Conservation (phyloP, 1,140 invertebrate genomes). For the Trinorchestia longiramus region DNA sequence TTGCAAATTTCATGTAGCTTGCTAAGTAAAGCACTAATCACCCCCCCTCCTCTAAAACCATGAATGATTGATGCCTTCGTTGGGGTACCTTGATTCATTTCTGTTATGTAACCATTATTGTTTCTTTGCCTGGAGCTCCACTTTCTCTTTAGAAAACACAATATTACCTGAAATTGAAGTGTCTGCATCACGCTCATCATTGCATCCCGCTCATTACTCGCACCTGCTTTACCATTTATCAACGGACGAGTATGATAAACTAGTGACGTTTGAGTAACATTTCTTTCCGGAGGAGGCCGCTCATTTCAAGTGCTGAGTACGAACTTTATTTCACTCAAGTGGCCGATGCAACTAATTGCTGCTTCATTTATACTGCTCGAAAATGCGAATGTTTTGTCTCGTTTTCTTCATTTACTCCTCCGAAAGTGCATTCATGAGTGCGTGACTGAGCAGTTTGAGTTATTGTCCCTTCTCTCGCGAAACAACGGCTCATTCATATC, state of each 20-base stretch:
- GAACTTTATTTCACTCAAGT: background rate
- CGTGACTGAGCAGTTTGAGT: background rate
- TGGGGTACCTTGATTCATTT: background rate
- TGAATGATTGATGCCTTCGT: background rate
- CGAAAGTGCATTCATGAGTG: background rate
- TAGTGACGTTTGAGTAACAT: background rate
- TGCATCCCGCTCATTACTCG: background rate
- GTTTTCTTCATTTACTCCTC: background rate
- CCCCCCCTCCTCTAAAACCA: background rate
- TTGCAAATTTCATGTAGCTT: background rate
- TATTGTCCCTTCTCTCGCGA: background rate
- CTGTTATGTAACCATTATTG: background rate
- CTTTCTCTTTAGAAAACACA: background rate
- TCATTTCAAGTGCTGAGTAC: background rate
- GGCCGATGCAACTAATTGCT: background rate
- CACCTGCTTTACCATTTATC: background rate
- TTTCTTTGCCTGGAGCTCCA: background rate
- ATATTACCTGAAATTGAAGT: background rate
- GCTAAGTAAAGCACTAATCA: background rate
- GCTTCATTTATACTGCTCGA: background rate
- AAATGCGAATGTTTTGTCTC: background rate
- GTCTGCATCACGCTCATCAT: background rate
- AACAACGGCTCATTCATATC: conserved; percentile 22
- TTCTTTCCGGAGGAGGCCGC: background rate
- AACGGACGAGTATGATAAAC: background rate